These are phyloP conservation scores for Aphelocoma coerulescens DNA, from an alignment of 2,113 vertebrate species.

Conservation along the genomic window DNA sequence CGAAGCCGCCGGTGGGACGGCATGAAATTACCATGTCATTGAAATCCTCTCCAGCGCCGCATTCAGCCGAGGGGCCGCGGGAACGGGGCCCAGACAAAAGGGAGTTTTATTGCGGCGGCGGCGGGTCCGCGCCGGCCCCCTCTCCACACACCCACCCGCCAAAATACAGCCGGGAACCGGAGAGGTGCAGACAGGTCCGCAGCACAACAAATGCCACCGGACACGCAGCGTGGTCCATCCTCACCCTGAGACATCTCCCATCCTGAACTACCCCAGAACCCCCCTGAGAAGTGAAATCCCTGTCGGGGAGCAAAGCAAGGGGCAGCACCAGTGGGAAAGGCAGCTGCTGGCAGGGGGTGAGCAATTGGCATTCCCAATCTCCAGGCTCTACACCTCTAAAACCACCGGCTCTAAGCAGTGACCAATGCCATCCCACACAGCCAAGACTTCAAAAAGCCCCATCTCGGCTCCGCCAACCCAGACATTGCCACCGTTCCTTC, in stretches of 20 bases:
- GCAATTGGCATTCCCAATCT: background rate
- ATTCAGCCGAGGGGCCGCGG: constrained; percentile 25
- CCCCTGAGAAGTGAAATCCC: background rate
- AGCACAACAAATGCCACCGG: background rate
- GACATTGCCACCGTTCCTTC: rapidly evolving
- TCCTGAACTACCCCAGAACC: background rate
- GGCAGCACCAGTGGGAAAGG: background rate
- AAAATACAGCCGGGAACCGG: background rate
- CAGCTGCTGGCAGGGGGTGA: background rate
- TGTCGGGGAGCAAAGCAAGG: background rate
- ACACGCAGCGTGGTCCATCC: rapidly evolving
- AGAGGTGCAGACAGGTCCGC: background rate
- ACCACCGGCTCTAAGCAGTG: rapidly evolving
- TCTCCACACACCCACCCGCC: background rate
- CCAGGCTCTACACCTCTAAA: background rate
- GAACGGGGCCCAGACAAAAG: constrained; percentile 38
- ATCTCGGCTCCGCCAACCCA: background rate
- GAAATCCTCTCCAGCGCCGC: constrained; percentile 22
- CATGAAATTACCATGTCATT: constrained; percentile 63
- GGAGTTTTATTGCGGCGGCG: background rate
- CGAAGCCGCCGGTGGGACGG: background rate
- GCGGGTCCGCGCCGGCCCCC: background rate
- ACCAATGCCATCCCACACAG: rapidly evolving
- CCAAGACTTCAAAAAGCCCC: background rate
- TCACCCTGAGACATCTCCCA: background rate